A percentile compares a stretch with the other conserved stretches of the same genome.
phyloP scores from a whole-genome alignment of 2,888 invertebrate genomes.

The Pharmacophagus antenor region DNA sequence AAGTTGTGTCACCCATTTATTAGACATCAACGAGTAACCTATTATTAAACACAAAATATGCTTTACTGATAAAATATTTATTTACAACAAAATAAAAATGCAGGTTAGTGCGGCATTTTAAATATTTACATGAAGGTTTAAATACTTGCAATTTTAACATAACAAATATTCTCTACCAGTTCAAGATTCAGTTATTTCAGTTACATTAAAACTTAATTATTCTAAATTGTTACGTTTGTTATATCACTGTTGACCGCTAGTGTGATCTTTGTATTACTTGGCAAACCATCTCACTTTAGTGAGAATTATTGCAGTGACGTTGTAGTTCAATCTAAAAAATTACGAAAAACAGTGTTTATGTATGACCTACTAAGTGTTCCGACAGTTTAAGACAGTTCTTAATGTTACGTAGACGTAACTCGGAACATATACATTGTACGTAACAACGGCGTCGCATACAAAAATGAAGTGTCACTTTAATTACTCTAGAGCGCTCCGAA shows the following conservation, averaged over 20 bases:
- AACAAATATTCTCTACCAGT: too few species aligned
- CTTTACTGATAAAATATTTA: too few species aligned
- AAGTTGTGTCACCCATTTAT: background rate
- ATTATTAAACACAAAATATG: too few species aligned
- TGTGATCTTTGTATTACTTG: slow-evolving; percentile 19
- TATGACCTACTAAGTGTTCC: slow-evolving; percentile 27
- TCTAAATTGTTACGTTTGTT: background rate
- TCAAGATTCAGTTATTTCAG: background rate
- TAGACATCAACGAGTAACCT: background rate
- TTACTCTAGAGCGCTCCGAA: slow-evolving; percentile 52
- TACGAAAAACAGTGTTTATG: slow-evolving; percentile 25
- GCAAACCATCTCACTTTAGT: slow-evolving; percentile 6
- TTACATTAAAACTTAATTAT: background rate
- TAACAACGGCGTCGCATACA: slow-evolving; percentile 40
- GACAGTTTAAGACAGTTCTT: slow-evolving; percentile 13
- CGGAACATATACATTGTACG: slow-evolving; percentile 41
- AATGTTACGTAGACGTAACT: slow-evolving; percentile 42
- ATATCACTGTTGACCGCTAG: background rate
- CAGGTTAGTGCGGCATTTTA: too few species aligned
- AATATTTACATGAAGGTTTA: background rate
- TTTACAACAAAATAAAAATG: too few species aligned
- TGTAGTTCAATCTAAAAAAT: slow-evolving; percentile 10
- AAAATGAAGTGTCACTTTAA: slow-evolving; percentile 51
- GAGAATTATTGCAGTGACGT: slow-evolving; percentile 19
- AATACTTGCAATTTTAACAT: background rate